phyloP scores from a whole-genome alignment of 2,888 invertebrate genomes.

The Zeuzera pyrina region DNA sequence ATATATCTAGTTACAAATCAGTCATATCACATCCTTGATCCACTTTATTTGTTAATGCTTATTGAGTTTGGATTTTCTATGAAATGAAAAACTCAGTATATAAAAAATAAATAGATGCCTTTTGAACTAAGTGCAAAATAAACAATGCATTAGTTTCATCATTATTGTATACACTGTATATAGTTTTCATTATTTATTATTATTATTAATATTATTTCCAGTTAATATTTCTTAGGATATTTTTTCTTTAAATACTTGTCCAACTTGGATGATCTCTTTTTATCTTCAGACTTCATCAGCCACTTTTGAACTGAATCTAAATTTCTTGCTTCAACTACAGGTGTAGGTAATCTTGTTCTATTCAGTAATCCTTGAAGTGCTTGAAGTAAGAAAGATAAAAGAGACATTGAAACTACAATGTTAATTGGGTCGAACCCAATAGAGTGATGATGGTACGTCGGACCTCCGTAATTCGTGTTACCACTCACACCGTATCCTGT shows the following conservation, averaged over 20 bases:
- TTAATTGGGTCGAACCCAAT: slow-evolving; percentile 69
- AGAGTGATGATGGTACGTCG: slow-evolving; percentile 62
- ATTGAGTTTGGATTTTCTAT: no score
- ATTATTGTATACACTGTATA: no score
- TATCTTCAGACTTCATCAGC: slow-evolving; percentile 37
- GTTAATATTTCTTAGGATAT: slow-evolving; percentile 36
- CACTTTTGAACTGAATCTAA: slow-evolving; percentile 35
- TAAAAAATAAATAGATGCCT: no score
- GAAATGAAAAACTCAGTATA: no score
- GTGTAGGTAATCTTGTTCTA: slow-evolving; percentile 48
- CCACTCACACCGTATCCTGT: slow-evolving; percentile 5
- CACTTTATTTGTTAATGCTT: no score
- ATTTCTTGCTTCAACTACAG: slow-evolving; percentile 47
- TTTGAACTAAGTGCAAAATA: no score
- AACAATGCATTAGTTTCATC: no score
- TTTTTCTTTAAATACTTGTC: slow-evolving; percentile 39
- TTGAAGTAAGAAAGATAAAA: slow-evolving; percentile 59
- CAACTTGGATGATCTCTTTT: slow-evolving; percentile 21
- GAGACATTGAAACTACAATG: slow-evolving; percentile 60
- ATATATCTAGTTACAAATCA: no score
- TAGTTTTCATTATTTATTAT: no score
- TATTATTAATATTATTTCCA: no score
- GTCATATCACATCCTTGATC: no score
- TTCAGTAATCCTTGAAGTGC: slow-evolving; percentile 54
- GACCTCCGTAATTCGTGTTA: slow-evolving; percentile 34